Percentiles rank a stretch among this genome's conserved stretches.
Evolutionary conservation across 2,888 invertebrate genomes (phyloP).

Genomic region (Lordiphosa fenestrarum): DNA sequence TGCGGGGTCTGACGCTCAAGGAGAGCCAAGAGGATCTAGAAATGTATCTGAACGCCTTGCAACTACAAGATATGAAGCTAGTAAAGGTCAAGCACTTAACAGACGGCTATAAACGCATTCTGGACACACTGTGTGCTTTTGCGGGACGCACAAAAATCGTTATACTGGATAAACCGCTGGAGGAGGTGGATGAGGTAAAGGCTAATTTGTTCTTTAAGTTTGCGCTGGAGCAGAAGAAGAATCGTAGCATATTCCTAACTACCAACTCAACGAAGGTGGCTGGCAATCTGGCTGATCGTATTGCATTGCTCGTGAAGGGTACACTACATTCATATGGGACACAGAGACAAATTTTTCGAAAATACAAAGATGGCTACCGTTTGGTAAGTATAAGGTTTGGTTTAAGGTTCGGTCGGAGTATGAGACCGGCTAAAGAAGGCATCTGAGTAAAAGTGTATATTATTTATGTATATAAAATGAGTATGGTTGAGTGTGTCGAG

Average conservation of each 20-base stretch:
- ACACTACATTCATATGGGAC: slow-evolving; percentile 88
- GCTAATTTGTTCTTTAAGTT: slow-evolving; percentile 88
- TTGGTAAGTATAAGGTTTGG: no score
- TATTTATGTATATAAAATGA: no score
- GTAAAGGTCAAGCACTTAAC: slow-evolving; percentile 17
- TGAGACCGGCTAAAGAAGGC: no score
- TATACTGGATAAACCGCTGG: slow-evolving; percentile 43
- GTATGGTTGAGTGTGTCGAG: no score
- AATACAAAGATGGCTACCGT: slow-evolving; percentile 90
- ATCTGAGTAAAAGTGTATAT: no score
- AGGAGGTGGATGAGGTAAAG: slow-evolving; percentile 38
- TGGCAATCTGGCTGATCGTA: slow-evolving; percentile 89
- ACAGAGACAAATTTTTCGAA: slow-evolving; percentile 87
- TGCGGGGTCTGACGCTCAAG: slow-evolving; percentile 34
- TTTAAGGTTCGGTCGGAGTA: no score
- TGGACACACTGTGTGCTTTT: slow-evolving; percentile 47
- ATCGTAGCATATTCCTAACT: slow-evolving; percentile 88
- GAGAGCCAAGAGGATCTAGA: slow-evolving; percentile 24
- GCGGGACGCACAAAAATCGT: slow-evolving; percentile 44
- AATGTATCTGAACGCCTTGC: slow-evolving; percentile 20
- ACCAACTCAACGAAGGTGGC: slow-evolving; percentile 94
- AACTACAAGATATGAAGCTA: slow-evolving; percentile 1
- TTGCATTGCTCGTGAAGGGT: slow-evolving; percentile 91
- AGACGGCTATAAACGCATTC: slow-evolving; percentile 31
- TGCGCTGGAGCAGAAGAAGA: slow-evolving; percentile 84